A percentile compares a stretch with the other conserved stretches of the same genome.
Conservation (phyloP, 64 coral and sea anemone species). For the Montipora cactus region DNA sequence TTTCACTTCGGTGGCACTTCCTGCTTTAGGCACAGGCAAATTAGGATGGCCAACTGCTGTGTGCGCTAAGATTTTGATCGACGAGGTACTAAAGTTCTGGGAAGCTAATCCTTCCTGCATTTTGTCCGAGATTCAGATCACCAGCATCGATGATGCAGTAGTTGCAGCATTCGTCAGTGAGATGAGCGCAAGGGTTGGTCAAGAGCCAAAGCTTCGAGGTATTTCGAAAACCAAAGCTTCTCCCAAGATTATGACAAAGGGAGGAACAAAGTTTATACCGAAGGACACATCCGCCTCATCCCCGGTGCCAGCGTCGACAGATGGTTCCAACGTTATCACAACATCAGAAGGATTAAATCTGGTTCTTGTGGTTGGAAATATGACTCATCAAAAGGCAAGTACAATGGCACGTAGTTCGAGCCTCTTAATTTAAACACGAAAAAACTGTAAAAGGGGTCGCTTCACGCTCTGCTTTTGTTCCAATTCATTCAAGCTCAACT, state of each 20-base stretch:
- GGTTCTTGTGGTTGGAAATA: conserved; percentile 9
- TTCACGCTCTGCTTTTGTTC: too few species aligned
- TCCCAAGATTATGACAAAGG: not conserved
- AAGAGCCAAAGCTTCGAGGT: not conserved
- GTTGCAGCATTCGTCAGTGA: conserved; percentile 14
- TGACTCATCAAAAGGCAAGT: conserved; percentile 8
- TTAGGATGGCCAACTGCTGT: conserved; percentile 18
- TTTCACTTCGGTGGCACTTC: conserved; percentile 38
- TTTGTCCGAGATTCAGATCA: conserved; percentile 55
- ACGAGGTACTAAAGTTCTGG: not conserved
- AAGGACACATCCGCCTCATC: not conserved
- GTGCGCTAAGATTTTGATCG: conserved; percentile 36
- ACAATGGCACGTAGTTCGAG: not conserved
- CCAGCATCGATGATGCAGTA: not conserved
- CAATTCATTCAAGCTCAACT: too few species aligned
- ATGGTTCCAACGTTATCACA: not conserved
- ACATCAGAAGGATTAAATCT: conserved; percentile 3
- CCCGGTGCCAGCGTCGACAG: not conserved
- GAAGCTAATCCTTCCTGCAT: not conserved
- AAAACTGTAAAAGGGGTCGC: too few species aligned
- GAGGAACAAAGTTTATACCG: not conserved
- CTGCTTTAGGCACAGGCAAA: conserved; percentile 42
- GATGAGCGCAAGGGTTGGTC: not conserved
- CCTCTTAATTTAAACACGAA: too few species aligned
- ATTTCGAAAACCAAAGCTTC: not conserved